Evolutionary conservation across 2,113 vertebrate species (phyloP).

Genomic region (Stomatorhinus ivindoensis): DNA sequence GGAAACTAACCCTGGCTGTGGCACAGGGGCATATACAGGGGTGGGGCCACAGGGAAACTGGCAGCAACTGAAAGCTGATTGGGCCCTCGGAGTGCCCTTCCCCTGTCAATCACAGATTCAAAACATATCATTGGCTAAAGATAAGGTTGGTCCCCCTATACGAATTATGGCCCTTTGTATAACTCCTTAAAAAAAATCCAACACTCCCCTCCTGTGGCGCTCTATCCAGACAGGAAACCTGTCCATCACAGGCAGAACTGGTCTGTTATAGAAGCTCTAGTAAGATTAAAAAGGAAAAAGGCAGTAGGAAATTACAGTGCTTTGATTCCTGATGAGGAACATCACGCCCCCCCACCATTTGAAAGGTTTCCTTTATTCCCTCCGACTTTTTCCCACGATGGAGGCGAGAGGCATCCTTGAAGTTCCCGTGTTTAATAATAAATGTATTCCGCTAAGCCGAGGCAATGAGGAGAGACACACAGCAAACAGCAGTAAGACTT

Average conservation of each 20-base stretch:
- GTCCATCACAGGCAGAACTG: not conserved
- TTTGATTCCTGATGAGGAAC: conserved; percentile 25
- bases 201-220: not conserved
- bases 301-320: conserved; percentile 22
- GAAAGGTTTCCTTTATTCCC: conserved; percentile 34
- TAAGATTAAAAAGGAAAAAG: not conserved
- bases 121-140: not conserved
- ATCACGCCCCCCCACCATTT: conserved; percentile 5
- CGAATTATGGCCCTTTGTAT: not conserved
- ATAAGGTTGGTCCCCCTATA: not conserved
- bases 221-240: not conserved
- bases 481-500: conserved; percentile 43
- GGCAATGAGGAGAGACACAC: conserved; percentile 39
- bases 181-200: not conserved
- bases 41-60: not conserved
- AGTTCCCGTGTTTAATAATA: conserved; percentile 51
- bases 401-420: conserved; percentile 39
- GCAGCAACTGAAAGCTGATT: not conserved
- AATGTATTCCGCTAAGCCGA: conserved; percentile 48
- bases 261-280: not conserved
- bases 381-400: conserved; percentile 1
- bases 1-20: not conserved
- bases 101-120: not conserved
- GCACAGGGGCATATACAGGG: not conserved
- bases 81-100: not conserved